A percentile compares a stretch with the other conserved stretches of the same genome.
Evolutionary conservation across 2,888 invertebrate species (phyloP).

Genomic region (Bugula neritina): DNA sequence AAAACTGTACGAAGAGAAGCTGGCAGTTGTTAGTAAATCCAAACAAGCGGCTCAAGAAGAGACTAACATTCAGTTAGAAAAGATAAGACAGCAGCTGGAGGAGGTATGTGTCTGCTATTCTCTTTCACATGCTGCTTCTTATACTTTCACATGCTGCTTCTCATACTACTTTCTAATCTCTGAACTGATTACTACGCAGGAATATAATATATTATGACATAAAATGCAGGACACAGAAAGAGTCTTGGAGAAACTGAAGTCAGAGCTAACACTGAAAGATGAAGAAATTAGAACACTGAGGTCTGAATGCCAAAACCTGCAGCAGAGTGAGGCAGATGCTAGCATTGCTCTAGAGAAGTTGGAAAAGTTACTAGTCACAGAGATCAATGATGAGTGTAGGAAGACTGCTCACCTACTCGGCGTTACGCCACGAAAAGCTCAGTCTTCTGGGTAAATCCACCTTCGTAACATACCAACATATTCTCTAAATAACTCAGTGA

Average conservation of each 20-base stretch:
- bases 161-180: not conserved
- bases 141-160: not conserved
- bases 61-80: slow-evolving; percentile 39
- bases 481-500: no score
- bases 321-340: slow-evolving; percentile 9
- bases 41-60: slow-evolving; percentile 44
- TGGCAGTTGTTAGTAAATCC: slow-evolving; percentile 41
- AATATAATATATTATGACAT: no score
- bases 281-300: slow-evolving; percentile 38
- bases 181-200: no score
- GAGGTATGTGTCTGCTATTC: slow-evolving; percentile 29
- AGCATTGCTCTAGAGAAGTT: slow-evolving; percentile 35
- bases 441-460: slow-evolving; percentile 32
- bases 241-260: slow-evolving; percentile 9
- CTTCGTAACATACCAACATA: no score
- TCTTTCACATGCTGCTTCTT: not conserved
- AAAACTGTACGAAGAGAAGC: slow-evolving; percentile 41
- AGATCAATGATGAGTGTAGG: slow-evolving; percentile 48
- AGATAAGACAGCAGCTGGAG: slow-evolving; percentile 36
- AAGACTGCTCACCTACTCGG: slow-evolving; percentile 42
- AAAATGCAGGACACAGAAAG: slow-evolving; percentile 24
- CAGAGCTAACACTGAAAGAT: slow-evolving; percentile 33
- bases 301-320: not conserved
- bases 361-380: slow-evolving; percentile 39
- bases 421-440: slow-evolving; percentile 37